Percentiles rank a stretch among this genome's conserved stretches.
phyloP scores from a whole-genome alignment of 2,797 vertebrate genomes.

The Glyptemys insculpta region DNA sequence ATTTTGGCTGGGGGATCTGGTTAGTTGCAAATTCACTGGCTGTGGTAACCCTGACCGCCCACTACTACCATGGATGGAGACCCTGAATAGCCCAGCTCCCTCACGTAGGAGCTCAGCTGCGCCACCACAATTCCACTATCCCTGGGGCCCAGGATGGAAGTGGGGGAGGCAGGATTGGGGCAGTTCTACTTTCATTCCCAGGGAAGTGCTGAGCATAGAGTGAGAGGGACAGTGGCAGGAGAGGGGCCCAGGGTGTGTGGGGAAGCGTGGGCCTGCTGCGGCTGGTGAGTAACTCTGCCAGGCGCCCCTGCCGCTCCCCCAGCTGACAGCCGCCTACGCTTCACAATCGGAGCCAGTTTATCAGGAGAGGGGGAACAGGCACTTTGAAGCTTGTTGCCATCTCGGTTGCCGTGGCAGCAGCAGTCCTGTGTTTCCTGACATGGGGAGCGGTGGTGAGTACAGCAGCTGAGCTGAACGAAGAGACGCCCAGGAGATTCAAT shows the following conservation, averaged over 20 bases:
- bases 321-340: conserved; percentile 10
- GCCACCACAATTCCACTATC: background rate
- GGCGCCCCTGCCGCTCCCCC: background rate
- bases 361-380: conserved; percentile 11
- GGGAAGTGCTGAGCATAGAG: background rate
- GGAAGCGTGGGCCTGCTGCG: background rate
- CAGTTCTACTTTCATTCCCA: background rate
- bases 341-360: conserved; percentile 33
- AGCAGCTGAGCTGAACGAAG: background rate
- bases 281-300: background rate
- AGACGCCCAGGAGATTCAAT: background rate
- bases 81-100: background rate
- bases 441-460: background rate
- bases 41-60: background rate
- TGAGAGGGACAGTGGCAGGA: background rate
- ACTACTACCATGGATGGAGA: background rate
- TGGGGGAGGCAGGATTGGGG: background rate
- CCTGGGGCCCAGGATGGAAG: background rate
- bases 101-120: background rate
- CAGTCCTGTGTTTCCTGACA: background rate
- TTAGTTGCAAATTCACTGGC: background rate
- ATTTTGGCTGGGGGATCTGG: background rate
- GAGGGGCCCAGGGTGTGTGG: background rate
- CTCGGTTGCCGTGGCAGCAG: conserved; percentile 53
- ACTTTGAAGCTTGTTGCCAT: conserved; percentile 11